These are phyloP conservation scores for Tylochromis polylepis DNA, from an alignment of 2,113 vertebrate species.

Conservation along the genomic window DNA sequence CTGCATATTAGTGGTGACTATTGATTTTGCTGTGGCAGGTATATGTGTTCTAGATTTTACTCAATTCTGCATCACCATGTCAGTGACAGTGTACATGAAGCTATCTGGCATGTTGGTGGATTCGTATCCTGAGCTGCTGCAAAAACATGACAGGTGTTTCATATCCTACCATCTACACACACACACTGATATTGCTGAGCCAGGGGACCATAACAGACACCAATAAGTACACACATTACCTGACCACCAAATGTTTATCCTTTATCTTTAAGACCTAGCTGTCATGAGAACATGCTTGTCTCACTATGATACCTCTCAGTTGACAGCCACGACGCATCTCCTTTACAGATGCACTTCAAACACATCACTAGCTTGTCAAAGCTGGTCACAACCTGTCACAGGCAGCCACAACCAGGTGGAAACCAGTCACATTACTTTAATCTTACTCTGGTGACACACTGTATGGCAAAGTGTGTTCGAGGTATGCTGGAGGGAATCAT, in stretches of 20 bases:
- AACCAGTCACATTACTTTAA: slow-evolving; percentile 17
- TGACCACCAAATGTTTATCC: slow-evolving; percentile 39
- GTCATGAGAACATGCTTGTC: slow-evolving; percentile 38
- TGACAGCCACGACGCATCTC: slow-evolving; percentile 37
- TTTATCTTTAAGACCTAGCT: slow-evolving; percentile 32
- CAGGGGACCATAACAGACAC: slow-evolving; percentile 24
- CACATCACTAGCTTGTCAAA: slow-evolving; percentile 30
- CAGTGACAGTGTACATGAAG: slow-evolving; percentile 11
- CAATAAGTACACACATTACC: slow-evolving; percentile 12
- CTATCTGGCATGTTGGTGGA: background rate
- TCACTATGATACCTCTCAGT: slow-evolving; percentile 18
- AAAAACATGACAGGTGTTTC: slow-evolving; percentile 55
- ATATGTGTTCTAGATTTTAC: background rate
- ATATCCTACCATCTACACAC: background rate
- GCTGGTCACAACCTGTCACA: slow-evolving; percentile 38
- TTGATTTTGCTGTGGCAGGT: background rate
- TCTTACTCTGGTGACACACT: background rate
- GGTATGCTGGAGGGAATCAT: background rate
- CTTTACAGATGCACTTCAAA: slow-evolving; percentile 2
- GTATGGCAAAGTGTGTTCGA: background rate
- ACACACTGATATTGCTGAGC: background rate
- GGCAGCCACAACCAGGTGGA: slow-evolving; percentile 33
- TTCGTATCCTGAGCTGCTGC: background rate
- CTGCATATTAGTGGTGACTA: background rate
- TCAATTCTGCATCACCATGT: background rate